Base-by-base conservation (phyloP, 2,797 vertebrate genomes). In the Thripadectes ignobilis region DNA sequence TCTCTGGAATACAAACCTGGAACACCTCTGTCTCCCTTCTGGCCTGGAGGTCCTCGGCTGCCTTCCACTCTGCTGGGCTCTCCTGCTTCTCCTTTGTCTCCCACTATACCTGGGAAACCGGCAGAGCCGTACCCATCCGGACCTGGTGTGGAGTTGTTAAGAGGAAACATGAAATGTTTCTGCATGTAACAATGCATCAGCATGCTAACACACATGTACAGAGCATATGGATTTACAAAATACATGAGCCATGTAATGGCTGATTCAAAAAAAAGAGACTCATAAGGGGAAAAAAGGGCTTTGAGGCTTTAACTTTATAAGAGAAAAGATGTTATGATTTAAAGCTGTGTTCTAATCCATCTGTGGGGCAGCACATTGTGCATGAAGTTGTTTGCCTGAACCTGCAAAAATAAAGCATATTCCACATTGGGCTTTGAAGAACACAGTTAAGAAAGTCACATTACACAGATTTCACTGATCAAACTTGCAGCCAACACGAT, bases 61-160 rank as follows among this genome's bases (percentile, higher is more conserved):
- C 99, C 99, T 59, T 90, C 75, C 48, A 98, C 91, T 66, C 89
- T 97, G 95, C 98, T 99, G 15, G 98, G 91, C 45, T 98, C 97
- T 93, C 99, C 99, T 0, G 57, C 88, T 36, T 98, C 98, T 91
- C 99, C 99, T 87, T 94, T 99, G 68, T 98, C 97, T 68, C 99
- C 99, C 62, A 94, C 95, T 21, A 27, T 0, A 29, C 99, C 99
- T 5, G 98, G 93, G 13, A 98, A 97, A 10, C 99, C 99, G 24
- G 94, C 88, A 62, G 95, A 83, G 95, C 99, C 99, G 1, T 63
- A 80, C 61, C n/a, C 54, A 83, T 99, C 98, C 18, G 93, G 73
- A 95, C 99, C 99, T 99, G 95, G 24, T 13, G 72, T 10, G n/a
- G 58, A 86, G 52, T 66, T 84, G 79, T 76, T 68, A 67, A 54